Base-by-base conservation (phyloP, 2,888 invertebrate species). In the Leptopilina myrica region DNA sequence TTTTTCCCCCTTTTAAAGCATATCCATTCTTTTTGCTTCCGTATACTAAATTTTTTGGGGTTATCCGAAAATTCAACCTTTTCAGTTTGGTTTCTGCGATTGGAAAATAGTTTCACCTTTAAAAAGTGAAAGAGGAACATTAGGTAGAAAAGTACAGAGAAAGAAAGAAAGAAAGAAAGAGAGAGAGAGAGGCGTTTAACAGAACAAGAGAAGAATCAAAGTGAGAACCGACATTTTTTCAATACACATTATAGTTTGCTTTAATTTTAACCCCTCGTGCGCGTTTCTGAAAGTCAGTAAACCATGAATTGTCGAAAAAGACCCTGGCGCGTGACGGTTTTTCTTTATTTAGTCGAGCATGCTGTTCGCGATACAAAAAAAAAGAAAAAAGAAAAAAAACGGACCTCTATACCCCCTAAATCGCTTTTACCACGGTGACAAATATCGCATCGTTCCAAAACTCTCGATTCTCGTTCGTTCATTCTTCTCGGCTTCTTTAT, bases 311-410 rank as follows among this genome's bases (percentile, higher is more conserved):
- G 73, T 56, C 33, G 53, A 73, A 53, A 73, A 81, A 81, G 80
- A 79, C 77, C 82, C 80, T 76, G 49, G 26, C 77, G 80, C 81
- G 83, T 78, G 82, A 82, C 81, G 83, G 78, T 80, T 83, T 33
- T 80, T 69, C 33, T 78, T 49, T 67, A 73, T 73, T 73, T 73
- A 56, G 69, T 12, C 77, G 46, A 15, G 49, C 77, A 56, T 26
- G 76, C 76, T 80, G 81, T 59, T 78, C 78, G 78, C 79, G 79
- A 80, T 76, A 78, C 82, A 81, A 81, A 80, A 81, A 81, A 80
- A 78, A 80, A 20, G 80, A 79, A n/a, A n/a, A n/a, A 49, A 49
- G n/a, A n/a, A 49, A 49, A 49, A 83, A 80, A 77, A 77, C 59
- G 80, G 82, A 78, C 82, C 81, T 33, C 33, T 33, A 33, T 79